Evolutionary conservation across 2,797 vertebrate species (phyloP), one percentile per base, ranked within the genome.

Genomic region (Valencia hispanica): DNA sequence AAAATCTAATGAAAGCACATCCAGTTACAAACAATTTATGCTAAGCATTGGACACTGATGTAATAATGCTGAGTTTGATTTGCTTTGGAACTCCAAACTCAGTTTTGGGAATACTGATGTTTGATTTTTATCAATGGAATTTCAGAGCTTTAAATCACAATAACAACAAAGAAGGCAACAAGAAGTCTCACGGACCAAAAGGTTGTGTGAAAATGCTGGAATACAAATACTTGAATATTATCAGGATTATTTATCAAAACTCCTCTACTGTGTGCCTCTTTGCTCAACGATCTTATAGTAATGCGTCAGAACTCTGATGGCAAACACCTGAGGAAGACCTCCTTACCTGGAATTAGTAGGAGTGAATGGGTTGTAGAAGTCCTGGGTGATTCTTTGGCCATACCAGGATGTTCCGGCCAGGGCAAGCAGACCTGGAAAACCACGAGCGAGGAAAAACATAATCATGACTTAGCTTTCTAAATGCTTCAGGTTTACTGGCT

Each of bases 391-490:
- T 65, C 88, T 93, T 79, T 94, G 70, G 10, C 93, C 95, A 0
- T 94, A 96, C 95, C 95, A 96, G 43, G 91, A 94, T 0, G 94
- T 94, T 80, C 93, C 95, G 41, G 89, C 84, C 61, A 96, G 86
- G 70, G 90, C 89, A 7, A 84, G 80, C 65, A 95, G 25, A 75
- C 95, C 95, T 96, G 84, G 30, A 71, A 63, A 68, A 75, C 8
- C 74, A 81, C 0, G 9, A 77, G 8, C n/a, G 8, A 75, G 15
- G 34, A 69, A 57, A n/a, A 55, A 68, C 2, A 2, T 0, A 14
- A 30, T 7, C 2, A 59, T 12, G 27, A 17, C 0, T 15, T 68
- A 30, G 20, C 50, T 17, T 25, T 8, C 50, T 25, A 25, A 51
- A 51, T 22, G 5, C 50, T 48, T 48, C 47, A 17, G 47, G 15